Percentiles rank a stretch among this genome's conserved stretches.
Conservation (phyloP, 2,888 invertebrate genomes). For the Sisyra terminalis region DNA sequence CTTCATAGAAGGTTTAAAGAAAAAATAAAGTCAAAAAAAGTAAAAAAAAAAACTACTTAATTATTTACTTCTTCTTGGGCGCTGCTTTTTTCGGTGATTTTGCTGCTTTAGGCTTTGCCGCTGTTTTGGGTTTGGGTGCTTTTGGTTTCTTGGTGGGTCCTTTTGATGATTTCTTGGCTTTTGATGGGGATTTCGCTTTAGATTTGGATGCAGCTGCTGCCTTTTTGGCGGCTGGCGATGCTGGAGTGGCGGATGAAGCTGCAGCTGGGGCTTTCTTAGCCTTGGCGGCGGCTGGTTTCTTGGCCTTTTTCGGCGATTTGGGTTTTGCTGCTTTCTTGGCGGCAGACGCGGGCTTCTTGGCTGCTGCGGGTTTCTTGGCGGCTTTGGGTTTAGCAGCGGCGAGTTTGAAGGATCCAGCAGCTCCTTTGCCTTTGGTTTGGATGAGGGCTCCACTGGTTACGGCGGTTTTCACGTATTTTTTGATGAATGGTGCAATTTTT, state of each 20-base stretch:
- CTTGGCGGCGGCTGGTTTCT: neutral
- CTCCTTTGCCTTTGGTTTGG: slow-evolving; percentile 16
- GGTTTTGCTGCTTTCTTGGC: slow-evolving; percentile 9
- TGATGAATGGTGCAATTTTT: slow-evolving; percentile 31
- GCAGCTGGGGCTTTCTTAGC: slow-evolving; percentile 14
- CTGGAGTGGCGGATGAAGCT: slow-evolving; percentile 11
- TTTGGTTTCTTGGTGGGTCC: neutral
- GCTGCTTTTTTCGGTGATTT: neutral
- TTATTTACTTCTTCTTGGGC: neutral
- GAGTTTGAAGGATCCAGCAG: no score
- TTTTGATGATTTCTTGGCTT: slow-evolving; percentile 18
- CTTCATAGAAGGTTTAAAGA: no score
- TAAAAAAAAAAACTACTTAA: no score
- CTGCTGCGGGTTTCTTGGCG: neutral
- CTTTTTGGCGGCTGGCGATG: no score
- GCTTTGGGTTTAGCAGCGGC: neutral
- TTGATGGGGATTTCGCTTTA: slow-evolving; percentile 18
- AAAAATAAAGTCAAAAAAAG: no score
- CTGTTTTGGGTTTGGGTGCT: neutral
- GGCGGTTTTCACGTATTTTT: slow-evolving; percentile 37
- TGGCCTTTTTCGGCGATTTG: slow-evolving; percentile 7
- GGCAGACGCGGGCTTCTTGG: neutral
- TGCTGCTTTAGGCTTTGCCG: neutral
- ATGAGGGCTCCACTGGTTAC: slow-evolving; percentile 27
- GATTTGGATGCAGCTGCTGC: neutral